These are phyloP conservation scores for Aricia agestis DNA, from an alignment of 1,140 invertebrate genomes.

Conservation along the genomic window DNA sequence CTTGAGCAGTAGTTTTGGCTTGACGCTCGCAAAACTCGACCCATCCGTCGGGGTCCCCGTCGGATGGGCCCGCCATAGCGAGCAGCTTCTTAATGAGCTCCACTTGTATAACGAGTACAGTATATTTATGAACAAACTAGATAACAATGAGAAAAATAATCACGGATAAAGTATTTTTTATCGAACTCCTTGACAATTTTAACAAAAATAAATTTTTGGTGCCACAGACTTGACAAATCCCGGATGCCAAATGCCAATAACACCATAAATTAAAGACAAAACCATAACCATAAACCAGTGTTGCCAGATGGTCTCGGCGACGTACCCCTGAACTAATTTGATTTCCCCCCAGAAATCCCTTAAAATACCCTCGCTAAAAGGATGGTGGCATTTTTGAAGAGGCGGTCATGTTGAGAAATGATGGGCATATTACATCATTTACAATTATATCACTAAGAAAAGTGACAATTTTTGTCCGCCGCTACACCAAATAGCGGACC, in stretches of 20 bases:
- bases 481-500: too few species aligned
- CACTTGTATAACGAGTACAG: conserved; percentile 54
- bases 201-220: conserved; percentile 65
- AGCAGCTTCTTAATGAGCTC: conserved; percentile 68
- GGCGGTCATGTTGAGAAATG: too few species aligned
- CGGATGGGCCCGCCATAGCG: conserved; percentile 74
- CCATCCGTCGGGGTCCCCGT: conserved; percentile 79
- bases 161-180: conserved; percentile 32
- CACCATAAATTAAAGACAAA: not conserved
- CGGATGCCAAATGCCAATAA: not conserved
- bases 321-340: too few species aligned
- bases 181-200: conserved; percentile 45
- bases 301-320: too few species aligned
- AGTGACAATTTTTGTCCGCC: too few species aligned
- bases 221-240: conserved; percentile 24
- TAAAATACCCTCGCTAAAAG: too few species aligned
- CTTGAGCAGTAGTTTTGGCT: conserved; percentile 87
- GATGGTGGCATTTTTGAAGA: too few species aligned
- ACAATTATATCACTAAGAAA: too few species aligned
- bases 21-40: conserved; percentile 93
- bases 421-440: too few species aligned
- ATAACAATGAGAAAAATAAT: conserved; percentile 30
- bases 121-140: conserved; percentile 39
- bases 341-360: too few species aligned
- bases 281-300: too few species aligned